Conservation (phyloP, 2,113 vertebrate genomes). For the Mus pahari region DNA sequence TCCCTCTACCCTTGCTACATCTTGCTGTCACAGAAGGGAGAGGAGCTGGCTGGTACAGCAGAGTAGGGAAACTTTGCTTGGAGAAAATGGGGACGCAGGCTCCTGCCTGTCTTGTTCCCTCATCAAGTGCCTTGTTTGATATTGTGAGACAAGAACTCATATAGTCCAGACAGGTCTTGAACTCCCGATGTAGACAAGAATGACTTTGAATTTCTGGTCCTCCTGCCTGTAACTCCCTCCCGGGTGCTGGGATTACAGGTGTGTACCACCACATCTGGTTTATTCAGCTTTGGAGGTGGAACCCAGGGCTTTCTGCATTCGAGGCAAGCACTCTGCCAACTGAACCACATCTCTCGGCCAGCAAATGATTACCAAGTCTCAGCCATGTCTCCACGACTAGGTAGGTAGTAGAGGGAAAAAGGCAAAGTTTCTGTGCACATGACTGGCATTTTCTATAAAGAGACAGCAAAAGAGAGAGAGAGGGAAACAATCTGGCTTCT, state of each 20-base stretch:
- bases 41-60: neutral
- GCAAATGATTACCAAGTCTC: neutral
- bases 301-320: neutral
- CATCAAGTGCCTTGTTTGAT: neutral
- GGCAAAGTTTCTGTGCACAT: neutral
- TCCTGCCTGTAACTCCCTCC: neutral
- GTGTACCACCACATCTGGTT: neutral
- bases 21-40: neutral
- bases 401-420: no score
- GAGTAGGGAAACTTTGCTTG: neutral
- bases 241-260: neutral
- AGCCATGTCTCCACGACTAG: neutral
- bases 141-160: neutral
- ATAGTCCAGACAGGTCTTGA: neutral
- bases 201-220: neutral
- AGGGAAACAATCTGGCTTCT: neutral
- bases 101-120: fast-evolving
- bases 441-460: neutral
- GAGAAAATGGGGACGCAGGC: neutral
- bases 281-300: neutral
- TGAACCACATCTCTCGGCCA: neutral
- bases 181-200: neutral
- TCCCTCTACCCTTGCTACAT: neutral
- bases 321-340: neutral
- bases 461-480: neutral